Evolutionary conservation across 2,797 vertebrate genomes (phyloP), one percentile per base, ranked within the genome.

Genomic region (Alauda arvensis): DNA sequence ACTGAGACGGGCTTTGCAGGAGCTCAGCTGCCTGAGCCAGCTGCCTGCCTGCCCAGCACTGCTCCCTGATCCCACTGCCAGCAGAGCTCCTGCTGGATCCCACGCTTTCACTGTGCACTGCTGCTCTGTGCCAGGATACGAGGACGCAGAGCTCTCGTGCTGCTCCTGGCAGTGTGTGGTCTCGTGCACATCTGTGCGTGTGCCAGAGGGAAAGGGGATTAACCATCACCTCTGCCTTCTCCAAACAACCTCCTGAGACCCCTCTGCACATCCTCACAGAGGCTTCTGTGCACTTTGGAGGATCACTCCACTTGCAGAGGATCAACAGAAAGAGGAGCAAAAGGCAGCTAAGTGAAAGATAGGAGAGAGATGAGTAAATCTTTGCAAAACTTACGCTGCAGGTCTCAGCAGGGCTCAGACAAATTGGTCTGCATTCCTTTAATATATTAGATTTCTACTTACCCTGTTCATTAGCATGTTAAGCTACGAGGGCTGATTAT

Each of bases 401-500:
- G 87, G 72, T 92, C 87, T 91, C 90, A 93, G 79, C 90, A 93
- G 90, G 90, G 71, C 82, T 92, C 83, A 69, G 88, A 93, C 76
- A 90, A 92, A 94, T 85, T 90, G 79, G 84, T 79, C 88, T 78
- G 87, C 75, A 67, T 93, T 92, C 88, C 88, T 94, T 90, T 83
- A 88, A 89, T 85, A 33, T 81, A 76, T 76, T 72, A 90, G 49
- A 78, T 90, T 94, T 81, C 83, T 90, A 55, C 90, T 90, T 78
- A 85, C 74, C 82, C 68, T 89, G 61, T 52, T 87, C 84, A 92
- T 94, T 93, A 92, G 79, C 83, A 87, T 17, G 10, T 83, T 90
- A 94, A 87, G 77, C 86, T 91, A 85, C 84, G 83, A 88, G 84
- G 85, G 68, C 66, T 92, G 90, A 87, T 94, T 83, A 88, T 66